These are phyloP conservation scores for Drosophila azteca DNA, from an alignment of 1,140 invertebrate species.

Conservation along the genomic window DNA sequence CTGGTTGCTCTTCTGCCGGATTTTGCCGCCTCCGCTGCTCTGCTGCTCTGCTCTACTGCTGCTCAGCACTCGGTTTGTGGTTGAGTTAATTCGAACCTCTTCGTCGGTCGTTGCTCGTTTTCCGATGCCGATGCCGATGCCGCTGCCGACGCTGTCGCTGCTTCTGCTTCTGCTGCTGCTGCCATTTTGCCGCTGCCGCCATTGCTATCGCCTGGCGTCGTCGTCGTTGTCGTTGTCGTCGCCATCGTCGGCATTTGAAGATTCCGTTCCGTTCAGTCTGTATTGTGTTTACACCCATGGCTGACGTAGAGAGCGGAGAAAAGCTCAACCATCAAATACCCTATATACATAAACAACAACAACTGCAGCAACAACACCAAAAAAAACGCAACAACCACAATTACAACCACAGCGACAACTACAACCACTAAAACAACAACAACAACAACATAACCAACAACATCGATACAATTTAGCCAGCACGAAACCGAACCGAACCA, in stretches of 20 bases:
- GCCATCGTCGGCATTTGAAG: conserved; percentile 51
- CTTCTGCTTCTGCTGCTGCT: conserved; percentile 5
- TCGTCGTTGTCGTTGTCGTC: conserved; percentile 28
- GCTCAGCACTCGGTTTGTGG: conserved; percentile 57
- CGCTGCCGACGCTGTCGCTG: conserved; percentile 10
- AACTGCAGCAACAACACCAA: conserved; percentile 7
- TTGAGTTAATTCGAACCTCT: conserved; percentile 69
- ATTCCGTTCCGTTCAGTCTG: conserved; percentile 78
- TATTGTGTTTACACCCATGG: conserved; percentile 83
- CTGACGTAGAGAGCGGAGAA: conserved; percentile 78
- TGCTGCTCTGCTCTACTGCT: conserved; percentile 5
- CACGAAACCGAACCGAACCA: conserved; percentile 14
- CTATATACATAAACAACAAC: conserved; percentile 26
- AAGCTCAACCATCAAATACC: conserved; percentile 41
- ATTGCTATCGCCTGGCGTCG: conserved; percentile 9
- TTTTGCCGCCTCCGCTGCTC: conserved; percentile 13
- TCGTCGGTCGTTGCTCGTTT: conserved; percentile 31
- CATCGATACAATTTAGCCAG: conserved; percentile 2
- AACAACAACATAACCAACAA: conserved; percentile 20
- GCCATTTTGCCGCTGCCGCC: conserved; percentile 8
- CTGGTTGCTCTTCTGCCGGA: background rate
- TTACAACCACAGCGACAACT: conserved; percentile 20
- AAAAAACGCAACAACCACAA: conserved; percentile 32
- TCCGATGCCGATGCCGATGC: conserved; percentile 8
- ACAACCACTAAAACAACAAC: conserved; percentile 30